A percentile compares a stretch with the other conserved stretches of the same genome.
These are phyloP conservation scores for Actinostola sp. DNA, from an alignment of 92 coral and sea anemone species.

Conservation along the genomic window DNA sequence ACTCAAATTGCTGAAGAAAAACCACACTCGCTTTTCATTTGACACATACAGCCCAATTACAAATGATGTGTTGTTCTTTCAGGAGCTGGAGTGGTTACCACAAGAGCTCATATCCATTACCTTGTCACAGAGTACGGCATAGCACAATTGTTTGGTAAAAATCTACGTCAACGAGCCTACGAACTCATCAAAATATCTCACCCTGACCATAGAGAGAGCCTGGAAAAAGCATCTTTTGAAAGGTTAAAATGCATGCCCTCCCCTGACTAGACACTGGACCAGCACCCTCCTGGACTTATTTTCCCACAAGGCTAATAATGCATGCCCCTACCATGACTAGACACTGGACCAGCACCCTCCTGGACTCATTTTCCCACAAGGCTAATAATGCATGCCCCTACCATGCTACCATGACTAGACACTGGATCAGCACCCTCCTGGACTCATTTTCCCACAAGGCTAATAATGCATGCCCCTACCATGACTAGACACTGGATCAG, in stretches of 20 bases:
- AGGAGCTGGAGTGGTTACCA: slow-evolving; percentile 97
- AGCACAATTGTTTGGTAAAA: slow-evolving; percentile 91
- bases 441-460: too few species aligned
- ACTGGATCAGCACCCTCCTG: too few species aligned
- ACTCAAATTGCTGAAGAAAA: too few species aligned
- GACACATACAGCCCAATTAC: too few species aligned
- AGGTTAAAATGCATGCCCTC: slow-evolving; percentile 97
- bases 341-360: too few species aligned
- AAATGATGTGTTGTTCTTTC: not conserved
- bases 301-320: not conserved
- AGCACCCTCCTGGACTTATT: not conserved
- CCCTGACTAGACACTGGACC: slow-evolving; percentile 48
- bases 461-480: too few species aligned
- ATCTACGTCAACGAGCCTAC: slow-evolving; percentile 87
- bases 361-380: too few species aligned
- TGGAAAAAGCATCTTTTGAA: slow-evolving; percentile 89
- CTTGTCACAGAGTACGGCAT: slow-evolving; percentile 91
- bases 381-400: too few species aligned
- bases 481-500: too few species aligned
- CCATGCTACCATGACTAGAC: too few species aligned
- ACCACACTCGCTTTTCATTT: too few species aligned
- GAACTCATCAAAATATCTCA: slow-evolving; percentile 85
- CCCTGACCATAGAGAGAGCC: slow-evolving; percentile 85
- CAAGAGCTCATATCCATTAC: slow-evolving; percentile 95
- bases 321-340: too few species aligned